These are phyloP conservation scores for pig (Sus scrofa) DNA, from an alignment of 2,113 vertebrate genomes.

Conservation along the genomic window T2T-Sscrofa CM000824.6:39659501-39660000, in stretches of 20 bases:
- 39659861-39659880: not conserved
- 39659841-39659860: not conserved
- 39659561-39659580: not conserved
- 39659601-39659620: not conserved
- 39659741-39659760: too few relatives aligned
- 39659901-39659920: not conserved
- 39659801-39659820: not conserved
- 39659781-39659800: too few relatives aligned
- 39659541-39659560: not conserved
- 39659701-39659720: too few relatives aligned
- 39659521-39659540: not conserved
- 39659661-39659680: not conserved
- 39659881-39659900: not conserved
- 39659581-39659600: not conserved
- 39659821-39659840: not conserved
- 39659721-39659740: too few relatives aligned
- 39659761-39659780: too few relatives aligned
- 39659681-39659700: not conserved
- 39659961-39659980: not conserved
- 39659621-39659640: not conserved
- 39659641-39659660: not conserved
- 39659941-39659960: not conserved
- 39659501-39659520: not conserved
- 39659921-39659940: not conserved
- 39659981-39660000: not conserved